Conservation (phyloP, 2,113 vertebrate genomes). For the Pachyramphus minor region DNA sequence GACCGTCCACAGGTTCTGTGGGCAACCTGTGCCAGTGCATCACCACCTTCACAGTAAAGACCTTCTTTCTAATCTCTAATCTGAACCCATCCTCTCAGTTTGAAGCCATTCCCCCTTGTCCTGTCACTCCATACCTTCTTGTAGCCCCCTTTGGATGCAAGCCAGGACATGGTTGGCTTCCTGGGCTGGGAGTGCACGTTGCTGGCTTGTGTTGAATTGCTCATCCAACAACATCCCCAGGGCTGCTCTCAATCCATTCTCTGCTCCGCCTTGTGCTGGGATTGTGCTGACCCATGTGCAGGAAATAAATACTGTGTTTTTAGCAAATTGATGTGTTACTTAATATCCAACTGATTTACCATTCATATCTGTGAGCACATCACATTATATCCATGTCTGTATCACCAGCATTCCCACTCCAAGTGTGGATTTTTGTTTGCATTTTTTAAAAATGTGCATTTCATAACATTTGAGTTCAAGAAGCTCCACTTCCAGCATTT, state of each 20-base stretch:
- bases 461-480: neutral
- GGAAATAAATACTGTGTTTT: neutral
- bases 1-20: neutral
- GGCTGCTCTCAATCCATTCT: neutral
- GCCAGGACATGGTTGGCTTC: too few relatives aligned
- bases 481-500: neutral
- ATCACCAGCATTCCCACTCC: neutral
- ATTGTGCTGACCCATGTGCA: neutral
- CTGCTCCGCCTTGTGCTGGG: neutral
- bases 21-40: neutral
- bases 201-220: neutral
- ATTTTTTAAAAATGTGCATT: neutral
- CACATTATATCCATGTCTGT: neutral
- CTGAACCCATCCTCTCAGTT: neutral
- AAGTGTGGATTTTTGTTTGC: neutral
- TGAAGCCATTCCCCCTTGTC: neutral
- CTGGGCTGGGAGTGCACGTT: too few relatives aligned
- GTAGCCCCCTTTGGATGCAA: neutral
- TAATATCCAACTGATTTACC: neutral
- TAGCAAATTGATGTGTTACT: neutral
- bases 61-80: neutral
- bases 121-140: neutral
- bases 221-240: neutral
- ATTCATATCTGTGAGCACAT: neutral
- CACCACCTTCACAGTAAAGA: neutral